Percentiles rank a stretch among this genome's conserved stretches.
Conservation (phyloP, 2,797 vertebrate genomes). For the Melanotaenia trifasciata region DNA sequence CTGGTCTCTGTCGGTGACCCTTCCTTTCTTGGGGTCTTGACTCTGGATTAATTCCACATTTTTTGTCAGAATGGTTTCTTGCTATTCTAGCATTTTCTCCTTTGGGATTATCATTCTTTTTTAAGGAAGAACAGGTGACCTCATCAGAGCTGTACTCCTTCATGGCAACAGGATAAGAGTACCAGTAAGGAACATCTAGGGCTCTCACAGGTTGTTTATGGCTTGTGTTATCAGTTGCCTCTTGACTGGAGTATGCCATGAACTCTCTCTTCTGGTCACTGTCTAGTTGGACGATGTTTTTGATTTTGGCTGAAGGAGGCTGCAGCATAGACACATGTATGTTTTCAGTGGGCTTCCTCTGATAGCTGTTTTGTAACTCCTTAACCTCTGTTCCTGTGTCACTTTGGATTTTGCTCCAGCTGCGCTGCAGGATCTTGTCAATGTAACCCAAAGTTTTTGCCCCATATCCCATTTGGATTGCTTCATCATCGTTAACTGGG, state of each 20-base stretch:
- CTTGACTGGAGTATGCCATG: conserved; percentile 53
- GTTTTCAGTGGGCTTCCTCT: conserved; percentile 56
- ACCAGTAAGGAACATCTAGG: conserved; percentile 50
- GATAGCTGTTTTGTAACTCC: conserved; percentile 44
- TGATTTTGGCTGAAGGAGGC: conserved; percentile 35
- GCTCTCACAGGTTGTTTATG: conserved; percentile 37
- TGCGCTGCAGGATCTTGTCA: conserved; percentile 86
- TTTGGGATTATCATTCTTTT: conserved; percentile 45
- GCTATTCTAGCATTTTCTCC: conserved; percentile 35
- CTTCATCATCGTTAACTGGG: conserved; percentile 28
- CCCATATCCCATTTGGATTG: conserved; percentile 60
- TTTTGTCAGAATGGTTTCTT: conserved; percentile 52
- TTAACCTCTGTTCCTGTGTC: conserved; percentile 59
- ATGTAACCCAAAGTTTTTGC: conserved; percentile 85
- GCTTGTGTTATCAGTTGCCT: conserved; percentile 45
- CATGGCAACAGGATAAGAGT: conserved; percentile 57
- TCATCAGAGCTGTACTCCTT: conserved; percentile 67
- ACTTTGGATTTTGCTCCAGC: conserved; percentile 70
- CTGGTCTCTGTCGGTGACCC: conserved; percentile 55
- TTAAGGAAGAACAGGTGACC: conserved; percentile 47
- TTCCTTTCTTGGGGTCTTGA: conserved; percentile 46
- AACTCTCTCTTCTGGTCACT: conserved; percentile 54
- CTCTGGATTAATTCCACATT: conserved; percentile 35
- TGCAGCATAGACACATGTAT: conserved; percentile 23
- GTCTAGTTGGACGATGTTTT: conserved; percentile 39